Percentiles rank a stretch among this genome's conserved stretches.
Evolutionary conservation across 2,113 vertebrate species (phyloP).

Genomic region (Daboia siamensis): DNA sequence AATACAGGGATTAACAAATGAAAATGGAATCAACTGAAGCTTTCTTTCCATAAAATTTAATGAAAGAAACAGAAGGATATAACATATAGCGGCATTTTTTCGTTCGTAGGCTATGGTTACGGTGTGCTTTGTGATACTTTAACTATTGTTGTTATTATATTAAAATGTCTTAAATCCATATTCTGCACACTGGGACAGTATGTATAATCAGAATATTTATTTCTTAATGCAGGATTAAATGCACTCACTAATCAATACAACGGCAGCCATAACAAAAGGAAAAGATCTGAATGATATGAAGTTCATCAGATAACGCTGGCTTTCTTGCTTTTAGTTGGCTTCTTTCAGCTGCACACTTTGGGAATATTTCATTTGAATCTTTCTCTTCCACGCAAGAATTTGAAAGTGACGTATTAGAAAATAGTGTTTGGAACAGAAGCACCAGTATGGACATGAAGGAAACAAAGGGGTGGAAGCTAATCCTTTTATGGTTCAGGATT

Average conservation of each 20-base stretch:
- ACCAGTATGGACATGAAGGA: neutral
- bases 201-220: neutral
- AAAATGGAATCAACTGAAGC: neutral
- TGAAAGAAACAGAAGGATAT: neutral
- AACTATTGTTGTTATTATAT: neutral
- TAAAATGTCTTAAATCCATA: neutral
- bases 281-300: neutral
- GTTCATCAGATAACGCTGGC: neutral
- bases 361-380: neutral
- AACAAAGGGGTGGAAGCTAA: neutral
- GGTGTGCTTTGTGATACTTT: neutral
- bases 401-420: neutral
- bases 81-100: neutral
- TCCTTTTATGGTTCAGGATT: neutral
- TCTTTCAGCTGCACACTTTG: neutral
- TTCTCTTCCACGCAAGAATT: neutral
- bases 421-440: neutral
- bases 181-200: neutral
- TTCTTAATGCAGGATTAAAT: neutral
- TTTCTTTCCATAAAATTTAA: neutral
- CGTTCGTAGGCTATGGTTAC: neutral
- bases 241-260: neutral
- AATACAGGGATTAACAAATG: neutral
- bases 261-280: neutral
- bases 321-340: neutral